Evolutionary conservation across 2,113 vertebrate species (phyloP), one percentile per base, ranked within the genome.

Genomic region (Poecilia latipinna): DNA sequence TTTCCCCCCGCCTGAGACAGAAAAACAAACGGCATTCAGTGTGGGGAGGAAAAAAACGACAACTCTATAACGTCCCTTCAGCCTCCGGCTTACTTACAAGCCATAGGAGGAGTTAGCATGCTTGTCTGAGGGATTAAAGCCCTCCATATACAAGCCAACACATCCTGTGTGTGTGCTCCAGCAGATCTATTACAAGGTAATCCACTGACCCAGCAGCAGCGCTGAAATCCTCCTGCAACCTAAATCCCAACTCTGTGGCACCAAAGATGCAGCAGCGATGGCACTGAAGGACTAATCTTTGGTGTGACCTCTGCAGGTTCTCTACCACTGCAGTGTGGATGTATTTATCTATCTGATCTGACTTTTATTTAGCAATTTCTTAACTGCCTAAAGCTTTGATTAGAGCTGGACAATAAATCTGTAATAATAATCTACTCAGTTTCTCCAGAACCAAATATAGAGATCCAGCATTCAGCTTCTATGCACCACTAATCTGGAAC

Each of bases 171-270:
- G 71, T 76, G 65, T 77, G 48, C 63, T 85, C 78, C 78, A 70
- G 48, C 79, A 75, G 92, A 89, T 92, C 79, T 81, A 60, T 90
- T 89, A 89, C 91, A 88, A 90, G 87, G 85, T 92, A 92, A 93
- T 93, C 92, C 90, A 89, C 60, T 84, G 89, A 88, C 88, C 90
- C 70, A 63, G 75, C 82, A 71, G 71, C 75, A 42, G 72, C 77
- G 32, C 82, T 68, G 72, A 89, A 92, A 93, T 90, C 86, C 89
- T 81, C 77, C 72, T 17, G 66, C 88, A 91, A 89, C 89, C 92
- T 90, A 83, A 88, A 89, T 92, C 88, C 83, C 33, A 61, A 70
- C 76, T 75, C 65, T 3, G 69, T n/a, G 66, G 74, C 77, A 68
- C 65, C 17, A 28, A 79, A 78, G 75, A 86, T 35, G 44, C 61